Evolutionary conservation across 2,888 invertebrate species (phyloP), one percentile per base, ranked within the genome.

Genomic region (Spicauda simplicius): DNA sequence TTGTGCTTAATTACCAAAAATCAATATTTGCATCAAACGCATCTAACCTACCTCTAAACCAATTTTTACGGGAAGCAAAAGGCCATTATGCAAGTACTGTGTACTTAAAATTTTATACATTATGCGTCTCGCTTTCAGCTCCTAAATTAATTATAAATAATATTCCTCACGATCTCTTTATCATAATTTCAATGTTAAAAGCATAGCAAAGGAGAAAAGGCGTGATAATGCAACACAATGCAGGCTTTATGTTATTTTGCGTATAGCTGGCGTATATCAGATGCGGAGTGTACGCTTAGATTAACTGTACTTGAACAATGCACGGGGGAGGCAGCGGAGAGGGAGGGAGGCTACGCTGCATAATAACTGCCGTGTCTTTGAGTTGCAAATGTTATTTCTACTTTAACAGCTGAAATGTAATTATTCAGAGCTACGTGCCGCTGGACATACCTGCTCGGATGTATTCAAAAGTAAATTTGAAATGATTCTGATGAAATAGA

Each of bases 341-440:
- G n/a, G 45, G 45, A 7, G 14, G 45, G n/a, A 14, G 11, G 45
- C 45, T 6, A 11, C 45, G 45, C 45, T 45, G n/a, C 45, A 45
- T n/a, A 45, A n/a, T 59, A 48, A 59, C 41, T 59, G 25, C 25
- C 25, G 16, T 48, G 45, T 20, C 58, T 59, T 59, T 59, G 58
- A 59, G 48, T 48, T 48, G 58, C 58, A 59, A 59, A 59, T 59
- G 48, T 59, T 59, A 59, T 25, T 59, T 48, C 58, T 48, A 59
- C 48, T 59, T 48, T 59, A 58, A 25, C 48, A 48, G 48, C 45
- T 59, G 48, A 59, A 45, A 59, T 59, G 48, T 59, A 48, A 59
- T 48, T 48, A 59, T 59, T 59, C 48, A 45, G 45, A 2, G 25
- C 58, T 25, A 25, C 58, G 58, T 59, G 58, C 20, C 58, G 20